Evolutionary conservation across 2,888 invertebrate species (phyloP).

Genomic region (Stegophylla sp.): DNA sequence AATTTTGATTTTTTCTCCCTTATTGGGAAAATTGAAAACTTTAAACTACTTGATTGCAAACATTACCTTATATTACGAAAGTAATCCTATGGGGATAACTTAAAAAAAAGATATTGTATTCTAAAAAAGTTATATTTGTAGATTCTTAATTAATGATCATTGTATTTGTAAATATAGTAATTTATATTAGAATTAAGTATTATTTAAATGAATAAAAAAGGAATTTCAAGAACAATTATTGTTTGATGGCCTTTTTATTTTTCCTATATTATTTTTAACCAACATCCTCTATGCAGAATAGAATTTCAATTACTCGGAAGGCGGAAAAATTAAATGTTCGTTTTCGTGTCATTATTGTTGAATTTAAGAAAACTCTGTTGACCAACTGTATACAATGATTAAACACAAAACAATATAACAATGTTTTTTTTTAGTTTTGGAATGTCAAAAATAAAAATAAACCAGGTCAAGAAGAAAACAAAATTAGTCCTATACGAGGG

Average conservation of each 20-base stretch:
- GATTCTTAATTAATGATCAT: slow-evolving; percentile 55
- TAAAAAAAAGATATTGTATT: slow-evolving; percentile 52
- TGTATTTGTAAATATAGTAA: slow-evolving; percentile 58
- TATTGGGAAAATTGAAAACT: slow-evolving; percentile 46
- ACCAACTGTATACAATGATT: too few species aligned
- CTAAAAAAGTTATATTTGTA: slow-evolving; percentile 59
- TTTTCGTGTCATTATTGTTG: too few species aligned
- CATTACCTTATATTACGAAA: slow-evolving; percentile 50
- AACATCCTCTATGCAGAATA: too few species aligned
- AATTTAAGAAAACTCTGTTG: too few species aligned
- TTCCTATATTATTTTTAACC: neutral
- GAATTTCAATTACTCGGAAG: too few species aligned
- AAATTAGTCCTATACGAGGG: too few species aligned
- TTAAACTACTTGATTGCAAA: slow-evolving; percentile 55
- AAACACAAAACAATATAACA: too few species aligned
- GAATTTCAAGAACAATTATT: slow-evolving; percentile 39
- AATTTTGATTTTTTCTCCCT: slow-evolving; percentile 55
- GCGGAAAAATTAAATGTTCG: too few species aligned
- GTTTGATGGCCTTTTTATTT: neutral
- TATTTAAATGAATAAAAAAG: slow-evolving; percentile 54
- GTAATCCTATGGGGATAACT: too few species aligned
- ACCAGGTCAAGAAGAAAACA: too few species aligned
- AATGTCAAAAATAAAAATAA: too few species aligned
- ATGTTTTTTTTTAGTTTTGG: too few species aligned
- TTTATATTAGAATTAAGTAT: slow-evolving; percentile 58